Evolutionary conservation across 2,888 invertebrate genomes (phyloP).

Genomic region (Drosophila infuscata): DNA sequence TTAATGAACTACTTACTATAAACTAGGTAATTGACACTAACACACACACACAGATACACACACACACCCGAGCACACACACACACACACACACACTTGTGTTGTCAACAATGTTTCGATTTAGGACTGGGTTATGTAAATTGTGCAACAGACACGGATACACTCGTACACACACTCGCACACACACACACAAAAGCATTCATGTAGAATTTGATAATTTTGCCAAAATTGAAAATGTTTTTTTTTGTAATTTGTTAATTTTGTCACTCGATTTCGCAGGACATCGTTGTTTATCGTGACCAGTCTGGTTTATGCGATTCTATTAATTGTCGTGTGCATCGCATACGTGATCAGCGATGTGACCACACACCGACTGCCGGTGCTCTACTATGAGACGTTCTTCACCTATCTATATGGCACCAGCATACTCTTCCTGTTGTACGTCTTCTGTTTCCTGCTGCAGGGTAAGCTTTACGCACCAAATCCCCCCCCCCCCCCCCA

Average conservation of each 20-base stretch:
- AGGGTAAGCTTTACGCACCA: slow-evolving; percentile 86
- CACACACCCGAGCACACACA: no score
- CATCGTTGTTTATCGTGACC: slow-evolving; percentile 97
- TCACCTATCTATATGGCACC: slow-evolving; percentile 96
- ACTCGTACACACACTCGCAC: slow-evolving; percentile 4
- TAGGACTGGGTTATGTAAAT: slow-evolving; percentile 31
- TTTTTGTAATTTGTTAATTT: neutral
- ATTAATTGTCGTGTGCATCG: slow-evolving; percentile 96
- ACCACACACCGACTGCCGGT: slow-evolving; percentile 96
- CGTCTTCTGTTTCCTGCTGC: slow-evolving; percentile 97
- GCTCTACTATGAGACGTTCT: slow-evolving; percentile 97
- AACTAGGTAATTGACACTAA: slow-evolving; percentile 50
- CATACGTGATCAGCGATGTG: slow-evolving; percentile 97
- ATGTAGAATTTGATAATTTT: slow-evolving; percentile 23
- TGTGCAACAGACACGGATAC: slow-evolving; percentile 16
- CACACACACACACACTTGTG: slow-evolving; percentile 11
- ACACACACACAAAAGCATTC: neutral
- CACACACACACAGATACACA: slow-evolving; percentile 29
- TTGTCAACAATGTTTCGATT: slow-evolving; percentile 15
- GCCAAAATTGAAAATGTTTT: neutral
- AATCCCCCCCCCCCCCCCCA: no score
- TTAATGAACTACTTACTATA: slow-evolving; percentile 18
- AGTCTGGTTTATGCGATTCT: slow-evolving; percentile 98
- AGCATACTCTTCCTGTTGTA: slow-evolving; percentile 96
- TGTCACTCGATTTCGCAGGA: slow-evolving; percentile 86